Evolutionary conservation across 2,113 vertebrate genomes (phyloP).

Genomic region (Etheostoma spectabile): DNA sequence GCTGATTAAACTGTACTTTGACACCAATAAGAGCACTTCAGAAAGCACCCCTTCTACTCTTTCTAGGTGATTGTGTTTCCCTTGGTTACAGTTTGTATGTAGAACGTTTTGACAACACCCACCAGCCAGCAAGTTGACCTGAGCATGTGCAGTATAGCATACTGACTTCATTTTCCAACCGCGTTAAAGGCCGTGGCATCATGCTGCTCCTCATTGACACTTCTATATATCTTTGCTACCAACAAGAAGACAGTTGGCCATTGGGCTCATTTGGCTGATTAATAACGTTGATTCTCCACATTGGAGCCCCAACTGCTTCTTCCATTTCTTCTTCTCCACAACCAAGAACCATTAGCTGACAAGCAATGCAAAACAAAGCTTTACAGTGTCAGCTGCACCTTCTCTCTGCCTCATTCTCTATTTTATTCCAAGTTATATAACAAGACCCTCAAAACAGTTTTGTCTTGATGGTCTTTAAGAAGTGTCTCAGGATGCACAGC

Average conservation of each 20-base stretch:
- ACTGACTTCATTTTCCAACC: slow-evolving; percentile 10
- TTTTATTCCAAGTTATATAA: background rate
- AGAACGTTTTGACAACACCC: background rate
- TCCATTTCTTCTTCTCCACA: slow-evolving; percentile 3
- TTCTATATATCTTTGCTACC: background rate
- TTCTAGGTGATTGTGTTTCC: background rate
- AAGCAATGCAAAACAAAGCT: background rate
- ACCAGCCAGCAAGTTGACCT: background rate
- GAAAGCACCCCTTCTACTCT: slow-evolving; percentile 4
- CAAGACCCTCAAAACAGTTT: background rate
- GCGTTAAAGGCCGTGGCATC: background rate
- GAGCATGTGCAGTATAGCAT: background rate
- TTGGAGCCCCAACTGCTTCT: slow-evolving; percentile 6
- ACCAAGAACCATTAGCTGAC: slow-evolving; percentile 5
- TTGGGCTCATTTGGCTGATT: background rate
- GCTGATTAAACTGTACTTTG: slow-evolving; percentile 61
- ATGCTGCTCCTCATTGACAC: background rate
- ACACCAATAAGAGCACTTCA: slow-evolving; percentile 55
- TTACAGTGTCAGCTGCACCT: background rate
- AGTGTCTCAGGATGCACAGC: too few species aligned
- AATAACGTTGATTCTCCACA: background rate
- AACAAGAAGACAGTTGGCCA: background rate
- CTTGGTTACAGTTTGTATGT: background rate
- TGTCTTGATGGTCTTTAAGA: background rate
- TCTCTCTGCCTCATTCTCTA: background rate